Evolutionary conservation across 92 coral and sea anemone species (phyloP).

Genomic region (Epizoanthus scotinus): DNA sequence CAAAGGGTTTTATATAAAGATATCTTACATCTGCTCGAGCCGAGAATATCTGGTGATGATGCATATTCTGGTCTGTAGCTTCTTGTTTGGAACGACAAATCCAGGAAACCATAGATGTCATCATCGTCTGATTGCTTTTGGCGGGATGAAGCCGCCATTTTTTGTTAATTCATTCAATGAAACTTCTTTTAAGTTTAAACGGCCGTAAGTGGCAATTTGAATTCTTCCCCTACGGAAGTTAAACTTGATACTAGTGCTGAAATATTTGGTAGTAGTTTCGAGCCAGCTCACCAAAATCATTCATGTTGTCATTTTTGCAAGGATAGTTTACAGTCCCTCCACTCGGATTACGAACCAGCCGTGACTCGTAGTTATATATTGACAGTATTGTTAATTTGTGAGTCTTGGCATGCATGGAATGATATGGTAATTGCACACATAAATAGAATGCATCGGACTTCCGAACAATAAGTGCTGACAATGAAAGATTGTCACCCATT

Average conservation of each 20-base stretch:
- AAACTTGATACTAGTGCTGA: slow-evolving; percentile 13
- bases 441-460: slow-evolving; percentile 5
- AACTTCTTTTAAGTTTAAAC: background rate
- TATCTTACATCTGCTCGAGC: slow-evolving; percentile 66
- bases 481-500: background rate
- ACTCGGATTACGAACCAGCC: slow-evolving; percentile 31
- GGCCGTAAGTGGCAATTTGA: slow-evolving; percentile 7
- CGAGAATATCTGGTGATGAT: slow-evolving; percentile 67
- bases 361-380: slow-evolving; percentile 44
- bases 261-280: background rate
- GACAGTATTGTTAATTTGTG: slow-evolving; percentile 22
- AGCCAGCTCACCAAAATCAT: background rate
- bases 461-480: slow-evolving; percentile 11
- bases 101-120: slow-evolving; percentile 77
- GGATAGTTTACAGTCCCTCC: slow-evolving; percentile 23
- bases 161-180: slow-evolving; percentile 16
- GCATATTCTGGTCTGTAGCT: slow-evolving; percentile 91
- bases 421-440: background rate
- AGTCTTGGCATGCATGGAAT: slow-evolving; percentile 39
- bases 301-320: slow-evolving; percentile 14
- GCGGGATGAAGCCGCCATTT: slow-evolving; percentile 48
- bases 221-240: slow-evolving; percentile 15
- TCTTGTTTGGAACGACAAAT: slow-evolving; percentile 82
- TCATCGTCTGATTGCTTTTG: slow-evolving; percentile 46
- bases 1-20: too few relatives aligned